Percentiles rank a stretch among this genome's conserved stretches.
Conservation (phyloP, 1,140 invertebrate species). For the Drosophila azteca region DNA sequence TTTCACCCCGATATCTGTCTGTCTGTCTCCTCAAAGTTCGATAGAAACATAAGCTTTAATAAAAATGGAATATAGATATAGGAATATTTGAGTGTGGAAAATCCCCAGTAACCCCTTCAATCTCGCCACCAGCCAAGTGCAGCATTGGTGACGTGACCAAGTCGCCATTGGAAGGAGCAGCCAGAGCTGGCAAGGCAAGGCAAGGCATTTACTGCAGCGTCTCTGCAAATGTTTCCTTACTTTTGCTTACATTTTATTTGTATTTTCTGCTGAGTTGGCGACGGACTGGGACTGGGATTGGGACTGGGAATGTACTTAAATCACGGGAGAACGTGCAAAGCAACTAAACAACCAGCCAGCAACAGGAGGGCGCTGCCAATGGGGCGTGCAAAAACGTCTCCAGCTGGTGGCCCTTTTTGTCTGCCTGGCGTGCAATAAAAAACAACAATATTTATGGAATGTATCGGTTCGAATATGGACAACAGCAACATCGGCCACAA, state of each 20-base stretch:
- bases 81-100: background rate
- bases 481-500: slow-evolving; percentile 1
- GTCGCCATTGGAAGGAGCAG: slow-evolving; percentile 31
- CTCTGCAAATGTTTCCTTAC: slow-evolving; percentile 33
- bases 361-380: background rate
- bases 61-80: slow-evolving; percentile 4
- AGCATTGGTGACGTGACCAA: slow-evolving; percentile 43
- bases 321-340: slow-evolving; percentile 44
- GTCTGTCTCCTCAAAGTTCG: no score
- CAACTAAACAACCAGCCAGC: slow-evolving; percentile 37
- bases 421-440: slow-evolving; percentile 6
- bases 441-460: slow-evolving; percentile 47
- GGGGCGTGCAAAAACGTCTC: background rate
- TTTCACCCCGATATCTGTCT: no score
- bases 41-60: no score
- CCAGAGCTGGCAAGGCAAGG: slow-evolving; percentile 15
- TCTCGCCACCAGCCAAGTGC: slow-evolving; percentile 17
- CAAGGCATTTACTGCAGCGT: slow-evolving; percentile 34
- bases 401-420: background rate
- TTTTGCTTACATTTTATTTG: slow-evolving; percentile 29
- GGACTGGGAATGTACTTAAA: slow-evolving; percentile 38
- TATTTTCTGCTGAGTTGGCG: slow-evolving; percentile 5
- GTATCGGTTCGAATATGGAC: background rate
- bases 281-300: background rate
- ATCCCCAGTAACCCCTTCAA: slow-evolving; percentile 3